These are phyloP conservation scores for Tragulus kanchil DNA, from an alignment of 2,113 vertebrate genomes.

Conservation along the genomic window DNA sequence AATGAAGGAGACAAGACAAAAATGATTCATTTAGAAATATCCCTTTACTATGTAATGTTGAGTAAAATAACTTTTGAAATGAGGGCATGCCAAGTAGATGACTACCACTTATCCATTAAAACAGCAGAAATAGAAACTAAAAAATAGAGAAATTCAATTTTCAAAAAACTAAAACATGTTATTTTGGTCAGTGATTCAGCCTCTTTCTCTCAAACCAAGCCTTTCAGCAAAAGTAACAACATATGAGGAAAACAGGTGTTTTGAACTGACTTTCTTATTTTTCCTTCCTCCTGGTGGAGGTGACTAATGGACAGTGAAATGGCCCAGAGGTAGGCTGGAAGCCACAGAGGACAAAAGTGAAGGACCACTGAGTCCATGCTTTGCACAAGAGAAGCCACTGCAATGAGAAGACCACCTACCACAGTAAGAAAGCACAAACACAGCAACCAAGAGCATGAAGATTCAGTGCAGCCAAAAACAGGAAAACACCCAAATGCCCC, in stretches of 20 bases:
- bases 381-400: too few relatives aligned
- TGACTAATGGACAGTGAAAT: slow-evolving; percentile 65
- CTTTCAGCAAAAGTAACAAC: slow-evolving; percentile 58
- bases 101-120: not conserved
- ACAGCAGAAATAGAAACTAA: slow-evolving; percentile 34
- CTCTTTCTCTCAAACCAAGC: slow-evolving; percentile 34
- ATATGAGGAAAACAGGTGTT: slow-evolving; percentile 64
- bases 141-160: slow-evolving; percentile 44
- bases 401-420: too few relatives aligned
- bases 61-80: slow-evolving; percentile 56
- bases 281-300: slow-evolving; percentile 42
- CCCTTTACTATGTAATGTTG: slow-evolving; percentile 24
- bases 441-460: too few relatives aligned
- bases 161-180: slow-evolving; percentile 39
- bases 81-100: not conserved
- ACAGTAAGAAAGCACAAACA: too few relatives aligned
- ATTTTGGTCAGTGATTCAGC: slow-evolving; percentile 44
- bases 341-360: not conserved
- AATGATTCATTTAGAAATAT: slow-evolving; percentile 48
- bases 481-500: too few relatives aligned
- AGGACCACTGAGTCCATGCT: too few relatives aligned
- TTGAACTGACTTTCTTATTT: slow-evolving; percentile 61
- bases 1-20: slow-evolving; percentile 39
- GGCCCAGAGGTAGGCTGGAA: slow-evolving; percentile 61
- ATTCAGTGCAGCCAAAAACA: too few relatives aligned